Conservation (phyloP, 2,797 vertebrate genomes). For the Urosaurus nigricauda region DNA sequence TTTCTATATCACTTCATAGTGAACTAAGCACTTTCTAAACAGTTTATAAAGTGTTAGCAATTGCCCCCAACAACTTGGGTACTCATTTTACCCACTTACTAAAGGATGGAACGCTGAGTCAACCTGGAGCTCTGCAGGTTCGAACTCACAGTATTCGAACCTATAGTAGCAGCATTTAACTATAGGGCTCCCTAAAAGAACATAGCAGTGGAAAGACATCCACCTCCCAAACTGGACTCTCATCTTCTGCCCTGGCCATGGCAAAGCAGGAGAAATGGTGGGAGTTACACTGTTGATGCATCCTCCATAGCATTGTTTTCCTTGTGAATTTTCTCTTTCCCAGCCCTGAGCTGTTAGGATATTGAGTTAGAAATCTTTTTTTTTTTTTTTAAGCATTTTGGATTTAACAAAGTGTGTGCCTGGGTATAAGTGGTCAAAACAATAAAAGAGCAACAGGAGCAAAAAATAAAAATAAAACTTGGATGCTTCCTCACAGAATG, state of each 20-base stretch:
- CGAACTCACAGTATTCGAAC: no score
- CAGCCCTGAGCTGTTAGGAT: neutral
- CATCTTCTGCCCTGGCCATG: neutral
- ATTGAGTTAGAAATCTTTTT: neutral
- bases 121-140: no score
- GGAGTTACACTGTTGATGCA: neutral
- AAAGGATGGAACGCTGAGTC: no score
- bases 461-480: neutral
- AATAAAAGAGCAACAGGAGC: conserved; percentile 25
- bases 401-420: neutral
- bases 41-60: no score
- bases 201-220: neutral
- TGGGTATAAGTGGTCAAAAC: conserved; percentile 38
- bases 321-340: neutral
- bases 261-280: neutral
- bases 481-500: conserved; percentile 38
- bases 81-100: no score
- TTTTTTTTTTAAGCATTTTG: neutral
- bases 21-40: no score
- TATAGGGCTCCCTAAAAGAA: neutral
- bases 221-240: neutral
- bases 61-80: no score
- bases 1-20: no score
- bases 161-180: no score
- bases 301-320: neutral